A percentile compares a stretch with the other conserved stretches of the same genome.
Evolutionary conservation across 2,797 vertebrate genomes (phyloP).

Genomic region (Sebastiscus tertius): DNA sequence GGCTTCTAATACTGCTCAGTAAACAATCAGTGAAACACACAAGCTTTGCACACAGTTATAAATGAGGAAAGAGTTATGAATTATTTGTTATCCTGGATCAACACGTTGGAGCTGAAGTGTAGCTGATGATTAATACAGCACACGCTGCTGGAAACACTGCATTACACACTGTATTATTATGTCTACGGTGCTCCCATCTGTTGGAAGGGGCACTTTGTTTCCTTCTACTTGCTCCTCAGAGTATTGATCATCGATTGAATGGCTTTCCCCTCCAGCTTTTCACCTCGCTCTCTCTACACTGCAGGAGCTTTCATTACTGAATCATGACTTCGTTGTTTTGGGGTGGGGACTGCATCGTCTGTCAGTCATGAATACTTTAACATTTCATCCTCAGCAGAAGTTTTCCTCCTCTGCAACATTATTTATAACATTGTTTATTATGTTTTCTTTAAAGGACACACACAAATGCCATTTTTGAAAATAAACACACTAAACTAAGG

Average conservation of each 20-base stretch:
- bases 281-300: conserved; percentile 6
- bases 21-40: conserved; percentile 9
- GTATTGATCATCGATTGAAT: conserved; percentile 48
- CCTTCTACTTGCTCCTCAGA: not conserved
- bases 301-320: conserved; percentile 29
- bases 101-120: conserved; percentile 6
- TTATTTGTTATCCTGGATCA: conserved; percentile 32
- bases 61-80: conserved; percentile 16
- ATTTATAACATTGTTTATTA: not conserved
- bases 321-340: conserved; percentile 4
- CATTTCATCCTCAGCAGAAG: conserved; percentile 2
- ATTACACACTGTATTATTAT: conserved; percentile 15
- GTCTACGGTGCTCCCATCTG: conserved; percentile 9
- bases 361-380: conserved; percentile 28
- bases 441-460: not conserved
- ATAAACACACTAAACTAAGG: too few species aligned
- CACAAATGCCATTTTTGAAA: too few species aligned
- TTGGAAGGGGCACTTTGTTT: conserved; percentile 22
- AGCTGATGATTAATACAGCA: conserved; percentile 18
- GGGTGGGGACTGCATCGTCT: not conserved
- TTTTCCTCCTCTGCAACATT: conserved; percentile 1
- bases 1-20: conserved; percentile 1
- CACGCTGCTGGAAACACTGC: not conserved
- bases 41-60: not conserved
- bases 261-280: conserved; percentile 15